These are phyloP conservation scores for Saccostrea cuccullata DNA, from an alignment of 1,140 invertebrate genomes.

Conservation along the genomic window DNA sequence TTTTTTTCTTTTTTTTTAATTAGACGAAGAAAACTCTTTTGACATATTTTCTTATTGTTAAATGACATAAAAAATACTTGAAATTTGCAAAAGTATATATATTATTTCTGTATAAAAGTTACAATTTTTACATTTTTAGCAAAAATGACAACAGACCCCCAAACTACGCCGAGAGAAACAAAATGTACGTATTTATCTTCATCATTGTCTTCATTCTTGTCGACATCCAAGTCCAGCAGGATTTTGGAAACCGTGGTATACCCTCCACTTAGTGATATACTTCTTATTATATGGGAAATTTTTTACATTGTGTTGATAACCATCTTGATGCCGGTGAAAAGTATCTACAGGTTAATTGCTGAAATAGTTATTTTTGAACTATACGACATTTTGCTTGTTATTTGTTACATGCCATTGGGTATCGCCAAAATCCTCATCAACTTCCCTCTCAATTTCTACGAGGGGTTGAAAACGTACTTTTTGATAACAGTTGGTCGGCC, in stretches of 20 bases:
- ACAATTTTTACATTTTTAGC: not conserved
- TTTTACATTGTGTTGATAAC: not conserved
- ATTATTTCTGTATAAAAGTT: not conserved
- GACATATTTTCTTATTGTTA: too few species aligned
- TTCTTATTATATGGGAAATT: not conserved
- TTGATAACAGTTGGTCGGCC: constrained; percentile 5
- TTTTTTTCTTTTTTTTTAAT: too few species aligned
- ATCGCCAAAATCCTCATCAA: not conserved
- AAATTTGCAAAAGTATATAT: not conserved
- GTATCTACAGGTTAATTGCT: not conserved
- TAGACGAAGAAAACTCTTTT: too few species aligned
- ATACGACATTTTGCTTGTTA: not conserved
- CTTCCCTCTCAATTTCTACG: not conserved
- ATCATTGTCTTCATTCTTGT: not conserved
- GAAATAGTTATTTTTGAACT: not conserved
- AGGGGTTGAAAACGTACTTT: not conserved
- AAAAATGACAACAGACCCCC: not conserved
- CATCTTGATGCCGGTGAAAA: not conserved
- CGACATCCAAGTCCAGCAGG: not conserved
- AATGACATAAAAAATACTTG: too few species aligned
- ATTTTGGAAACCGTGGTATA: not conserved
- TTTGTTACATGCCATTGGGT: not conserved
- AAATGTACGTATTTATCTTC: not conserved
- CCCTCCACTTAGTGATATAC: not conserved
- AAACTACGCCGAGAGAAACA: too few species aligned